phyloP scores from a whole-genome alignment of 2,888 invertebrate genomes.

The Ormia ochracea region DNA sequence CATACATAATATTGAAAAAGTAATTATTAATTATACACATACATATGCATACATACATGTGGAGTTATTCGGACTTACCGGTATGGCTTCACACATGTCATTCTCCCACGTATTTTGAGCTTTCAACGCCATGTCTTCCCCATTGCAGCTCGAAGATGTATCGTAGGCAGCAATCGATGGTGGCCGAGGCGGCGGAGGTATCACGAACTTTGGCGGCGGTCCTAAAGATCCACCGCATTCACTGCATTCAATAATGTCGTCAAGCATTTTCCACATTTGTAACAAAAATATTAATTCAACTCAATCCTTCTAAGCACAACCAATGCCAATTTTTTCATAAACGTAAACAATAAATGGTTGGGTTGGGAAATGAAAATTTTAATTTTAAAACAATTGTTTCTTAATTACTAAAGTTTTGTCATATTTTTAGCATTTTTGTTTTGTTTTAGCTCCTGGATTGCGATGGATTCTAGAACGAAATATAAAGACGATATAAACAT shows the following conservation, averaged over 20 bases:
- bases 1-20: too few species aligned
- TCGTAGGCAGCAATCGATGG: constrained; percentile 72
- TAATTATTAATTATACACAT: too few species aligned
- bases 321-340: constrained; percentile 8
- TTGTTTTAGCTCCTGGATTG: constrained; percentile 7
- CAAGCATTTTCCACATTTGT: constrained; percentile 77
- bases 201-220: constrained; percentile 76
- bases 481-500: background rate
- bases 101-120: constrained; percentile 73
- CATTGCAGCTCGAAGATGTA: constrained; percentile 71
- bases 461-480: constrained; percentile 21
- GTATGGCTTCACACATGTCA: constrained; percentile 77
- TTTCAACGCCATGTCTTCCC: constrained; percentile 71
- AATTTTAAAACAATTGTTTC: constrained; percentile 38
- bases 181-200: constrained; percentile 76
- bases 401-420: constrained; percentile 43
- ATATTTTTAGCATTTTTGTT: constrained; percentile 42
- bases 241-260: constrained; percentile 76
- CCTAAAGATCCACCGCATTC: constrained; percentile 75
- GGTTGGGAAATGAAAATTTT: constrained; percentile 33
- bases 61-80: constrained; percentile 71
- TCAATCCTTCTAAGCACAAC: constrained; percentile 8
- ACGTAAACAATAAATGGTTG: constrained; percentile 29
- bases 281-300: constrained; percentile 17
- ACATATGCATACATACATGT: too few species aligned